phyloP scores from a whole-genome alignment of 2,797 vertebrate genomes.

The Syndactyla subalaris region DNA sequence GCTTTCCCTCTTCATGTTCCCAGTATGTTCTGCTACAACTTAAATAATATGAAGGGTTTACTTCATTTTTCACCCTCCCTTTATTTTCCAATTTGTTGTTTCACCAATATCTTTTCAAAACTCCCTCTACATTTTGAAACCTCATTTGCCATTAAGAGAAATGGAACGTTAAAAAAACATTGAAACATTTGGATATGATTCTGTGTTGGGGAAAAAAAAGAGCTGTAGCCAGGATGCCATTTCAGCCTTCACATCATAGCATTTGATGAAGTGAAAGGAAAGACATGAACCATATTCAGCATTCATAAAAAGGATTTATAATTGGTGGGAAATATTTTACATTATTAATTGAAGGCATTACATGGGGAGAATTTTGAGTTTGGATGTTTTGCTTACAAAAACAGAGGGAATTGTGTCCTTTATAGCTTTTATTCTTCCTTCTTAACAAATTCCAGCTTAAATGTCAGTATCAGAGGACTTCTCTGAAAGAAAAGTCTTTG shows the following conservation, averaged over 20 bases:
- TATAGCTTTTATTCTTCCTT: background rate
- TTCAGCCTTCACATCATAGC: background rate
- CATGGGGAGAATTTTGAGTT: background rate
- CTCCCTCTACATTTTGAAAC: background rate
- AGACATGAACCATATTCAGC: background rate
- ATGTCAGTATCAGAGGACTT: background rate
- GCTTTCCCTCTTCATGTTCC: background rate
- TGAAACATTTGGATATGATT: background rate
- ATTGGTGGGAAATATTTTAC: background rate
- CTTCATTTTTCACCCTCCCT: background rate
- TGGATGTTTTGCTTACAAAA: background rate
- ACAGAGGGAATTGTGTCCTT: background rate
- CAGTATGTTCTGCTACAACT: background rate
- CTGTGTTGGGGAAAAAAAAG: too few relatives aligned
- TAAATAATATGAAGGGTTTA: background rate
- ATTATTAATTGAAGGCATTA: background rate
- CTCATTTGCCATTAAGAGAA: background rate
- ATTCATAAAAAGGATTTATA: background rate
- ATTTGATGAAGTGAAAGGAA: background rate
- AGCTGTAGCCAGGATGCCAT: background rate
- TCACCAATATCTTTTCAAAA: background rate
- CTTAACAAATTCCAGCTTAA: background rate
- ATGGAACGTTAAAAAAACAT: background rate
- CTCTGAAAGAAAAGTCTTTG: background rate
- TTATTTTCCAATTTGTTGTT: background rate